A percentile compares a stretch with the other conserved stretches of the same genome.
phyloP scores from a whole-genome alignment of 2,797 vertebrate species.

The Hippoglossus hippoglossus region DNA sequence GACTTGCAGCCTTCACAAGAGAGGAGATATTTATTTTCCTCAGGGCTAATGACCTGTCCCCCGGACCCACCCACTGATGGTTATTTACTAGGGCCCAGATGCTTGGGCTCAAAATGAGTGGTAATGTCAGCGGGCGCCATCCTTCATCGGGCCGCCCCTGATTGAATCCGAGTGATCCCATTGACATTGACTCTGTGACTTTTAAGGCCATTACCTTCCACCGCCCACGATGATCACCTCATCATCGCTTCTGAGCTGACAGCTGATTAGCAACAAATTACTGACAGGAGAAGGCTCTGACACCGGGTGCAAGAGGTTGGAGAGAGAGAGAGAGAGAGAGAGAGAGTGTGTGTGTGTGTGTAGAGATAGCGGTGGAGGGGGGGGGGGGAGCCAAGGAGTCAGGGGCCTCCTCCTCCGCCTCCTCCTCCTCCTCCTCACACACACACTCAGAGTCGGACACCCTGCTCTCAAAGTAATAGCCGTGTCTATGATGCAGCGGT shows the following conservation, averaged over 20 bases:
- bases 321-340: conserved; percentile 25
- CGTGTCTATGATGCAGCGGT: conserved; percentile 39
- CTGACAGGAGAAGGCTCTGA: conserved; percentile 87
- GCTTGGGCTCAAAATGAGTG: conserved; percentile 99
- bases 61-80: conserved; percentile 98
- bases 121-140: conserved; percentile 99
- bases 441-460: conserved; percentile 20
- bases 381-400: conserved; percentile 41
- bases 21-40: conserved; percentile 99
- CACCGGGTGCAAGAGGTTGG: conserved; percentile 62
- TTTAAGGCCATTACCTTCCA: conserved; percentile 99
- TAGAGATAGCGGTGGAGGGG: neutral
- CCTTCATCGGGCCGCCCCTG: conserved; percentile 90
- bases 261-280: conserved; percentile 99
- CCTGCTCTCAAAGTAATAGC: conserved; percentile 64
- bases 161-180: conserved; percentile 98
- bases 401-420: conserved; percentile 35
- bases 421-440: conserved; percentile 13
- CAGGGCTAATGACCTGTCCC: conserved; percentile 99
- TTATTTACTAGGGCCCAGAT: conserved; percentile 99
- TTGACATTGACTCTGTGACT: conserved; percentile 99
- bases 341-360: conserved; percentile 25
- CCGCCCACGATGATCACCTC: conserved; percentile 92
- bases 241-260: conserved; percentile 92
- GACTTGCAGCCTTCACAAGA: conserved; percentile 98